Evolutionary conservation across 2,797 vertebrate genomes (phyloP).

Genomic region (Buphagus erythrorhynchus): DNA sequence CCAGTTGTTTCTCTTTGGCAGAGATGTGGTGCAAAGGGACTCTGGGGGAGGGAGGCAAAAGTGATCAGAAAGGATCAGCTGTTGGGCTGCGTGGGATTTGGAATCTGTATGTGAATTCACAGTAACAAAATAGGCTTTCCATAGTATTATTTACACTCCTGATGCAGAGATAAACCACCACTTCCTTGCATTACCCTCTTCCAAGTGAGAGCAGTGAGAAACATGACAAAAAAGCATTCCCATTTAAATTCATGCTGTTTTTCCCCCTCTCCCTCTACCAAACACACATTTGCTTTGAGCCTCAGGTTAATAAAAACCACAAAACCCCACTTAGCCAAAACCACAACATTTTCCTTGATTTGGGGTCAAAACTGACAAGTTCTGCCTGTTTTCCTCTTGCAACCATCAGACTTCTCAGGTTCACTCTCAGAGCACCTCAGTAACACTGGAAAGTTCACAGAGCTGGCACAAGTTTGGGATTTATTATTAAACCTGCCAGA

Average conservation of each 20-base stretch:
- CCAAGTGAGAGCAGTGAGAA: slow-evolving; percentile 53
- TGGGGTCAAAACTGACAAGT: slow-evolving; percentile 68
- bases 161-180: slow-evolving; percentile 13
- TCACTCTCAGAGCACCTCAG: slow-evolving; percentile 45
- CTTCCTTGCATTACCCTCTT: slow-evolving; percentile 19
- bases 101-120: background rate
- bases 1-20: background rate
- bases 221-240: slow-evolving; percentile 18
- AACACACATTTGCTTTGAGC: slow-evolving; percentile 41
- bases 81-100: background rate
- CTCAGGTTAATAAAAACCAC: slow-evolving; percentile 63
- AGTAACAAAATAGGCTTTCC: background rate
- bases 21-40: background rate
- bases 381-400: slow-evolving; percentile 58
- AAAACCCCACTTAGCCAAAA: slow-evolving; percentile 58
- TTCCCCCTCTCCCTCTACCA: background rate
- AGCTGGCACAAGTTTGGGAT: slow-evolving; percentile 53
- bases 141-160: slow-evolving; percentile 5
- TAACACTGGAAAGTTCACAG: slow-evolving; percentile 37
- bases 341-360: slow-evolving; percentile 65
- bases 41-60: background rate
- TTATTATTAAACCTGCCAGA: slow-evolving; percentile 66
- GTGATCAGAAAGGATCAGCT: background rate
- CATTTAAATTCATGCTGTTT: slow-evolving; percentile 7
- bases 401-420: slow-evolving; percentile 47